Conservation (phyloP, 2,888 invertebrate species). For the Nemapogon koenigi region DNA sequence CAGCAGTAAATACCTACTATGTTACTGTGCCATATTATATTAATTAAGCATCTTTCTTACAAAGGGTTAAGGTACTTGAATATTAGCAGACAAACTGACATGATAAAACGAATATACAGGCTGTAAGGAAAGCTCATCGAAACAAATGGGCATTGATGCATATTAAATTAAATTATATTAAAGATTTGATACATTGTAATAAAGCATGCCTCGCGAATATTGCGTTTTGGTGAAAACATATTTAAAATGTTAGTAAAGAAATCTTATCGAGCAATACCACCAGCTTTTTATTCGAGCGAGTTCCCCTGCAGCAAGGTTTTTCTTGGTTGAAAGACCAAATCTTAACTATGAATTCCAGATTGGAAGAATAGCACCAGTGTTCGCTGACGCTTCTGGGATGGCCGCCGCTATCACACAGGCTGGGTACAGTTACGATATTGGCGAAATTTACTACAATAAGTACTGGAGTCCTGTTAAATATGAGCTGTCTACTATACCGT, state of each 20-base stretch:
- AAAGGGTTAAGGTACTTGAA: too few species aligned
- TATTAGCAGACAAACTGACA: too few species aligned
- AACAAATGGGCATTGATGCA: too few species aligned
- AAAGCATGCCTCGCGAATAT: neutral
- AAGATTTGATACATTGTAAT: neutral
- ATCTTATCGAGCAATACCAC: too few species aligned
- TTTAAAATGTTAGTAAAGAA: neutral
- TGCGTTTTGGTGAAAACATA: neutral
- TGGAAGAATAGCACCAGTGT: conserved; percentile 72
- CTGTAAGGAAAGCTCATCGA: too few species aligned
- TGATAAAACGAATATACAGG: too few species aligned
- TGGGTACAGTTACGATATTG: conserved; percentile 65
- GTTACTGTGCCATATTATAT: too few species aligned
- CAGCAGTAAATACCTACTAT: too few species aligned
- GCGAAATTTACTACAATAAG: conserved; percentile 73
- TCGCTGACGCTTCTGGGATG: conserved; percentile 70
- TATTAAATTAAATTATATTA: neutral
- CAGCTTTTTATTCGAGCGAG: too few species aligned
- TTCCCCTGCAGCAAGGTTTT: too few species aligned
- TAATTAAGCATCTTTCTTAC: too few species aligned
- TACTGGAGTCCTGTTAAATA: conserved; percentile 75
- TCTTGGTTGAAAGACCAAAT: too few species aligned
- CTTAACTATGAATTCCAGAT: conserved; percentile 36
- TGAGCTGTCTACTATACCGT: conserved; percentile 64
- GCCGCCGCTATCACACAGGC: conserved; percentile 67